phyloP scores from a whole-genome alignment of 1,140 invertebrate genomes.

The Holotrichia oblita region DNA sequence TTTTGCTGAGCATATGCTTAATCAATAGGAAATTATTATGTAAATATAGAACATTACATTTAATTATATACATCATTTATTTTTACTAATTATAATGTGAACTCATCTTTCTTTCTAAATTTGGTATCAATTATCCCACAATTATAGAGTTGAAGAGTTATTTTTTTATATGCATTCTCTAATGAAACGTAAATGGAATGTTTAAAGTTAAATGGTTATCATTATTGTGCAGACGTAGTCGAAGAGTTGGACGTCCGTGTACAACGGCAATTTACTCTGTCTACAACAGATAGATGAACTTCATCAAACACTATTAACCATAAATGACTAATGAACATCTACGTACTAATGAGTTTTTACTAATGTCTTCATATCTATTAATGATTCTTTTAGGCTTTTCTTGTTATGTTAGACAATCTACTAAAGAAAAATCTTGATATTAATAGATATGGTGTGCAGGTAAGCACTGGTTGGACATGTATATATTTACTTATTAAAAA shows the following conservation, averaged over 20 bases:
- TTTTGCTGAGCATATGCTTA: too few relatives aligned
- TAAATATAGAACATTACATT: not conserved
- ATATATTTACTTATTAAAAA: too few relatives aligned
- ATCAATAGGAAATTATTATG: too few relatives aligned
- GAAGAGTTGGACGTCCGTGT: not conserved
- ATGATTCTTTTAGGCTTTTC: constrained; percentile 36
- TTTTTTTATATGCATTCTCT: not conserved
- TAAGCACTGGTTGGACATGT: too few relatives aligned
- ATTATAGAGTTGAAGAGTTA: not conserved
- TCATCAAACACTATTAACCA: constrained; percentile 37
- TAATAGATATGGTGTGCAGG: too few relatives aligned
- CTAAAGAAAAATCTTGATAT: not conserved
- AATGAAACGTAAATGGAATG: not conserved
- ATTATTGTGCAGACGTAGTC: not conserved
- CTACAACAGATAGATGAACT: constrained; percentile 39
- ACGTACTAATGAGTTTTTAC: constrained; percentile 47
- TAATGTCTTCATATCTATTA: constrained; percentile 50
- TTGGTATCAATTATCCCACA: not conserved
- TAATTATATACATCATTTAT: not conserved
- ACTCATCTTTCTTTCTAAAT: not conserved
- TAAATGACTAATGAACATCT: constrained; percentile 46
- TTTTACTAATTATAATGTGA: not conserved
- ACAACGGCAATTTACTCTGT: not conserved
- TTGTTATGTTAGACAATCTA: not conserved
- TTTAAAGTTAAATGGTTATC: constrained; percentile 5